Evolutionary conservation across 2,113 vertebrate species (phyloP), one percentile per base, ranked within the genome.

Genomic region (Lagopus leucura): DNA sequence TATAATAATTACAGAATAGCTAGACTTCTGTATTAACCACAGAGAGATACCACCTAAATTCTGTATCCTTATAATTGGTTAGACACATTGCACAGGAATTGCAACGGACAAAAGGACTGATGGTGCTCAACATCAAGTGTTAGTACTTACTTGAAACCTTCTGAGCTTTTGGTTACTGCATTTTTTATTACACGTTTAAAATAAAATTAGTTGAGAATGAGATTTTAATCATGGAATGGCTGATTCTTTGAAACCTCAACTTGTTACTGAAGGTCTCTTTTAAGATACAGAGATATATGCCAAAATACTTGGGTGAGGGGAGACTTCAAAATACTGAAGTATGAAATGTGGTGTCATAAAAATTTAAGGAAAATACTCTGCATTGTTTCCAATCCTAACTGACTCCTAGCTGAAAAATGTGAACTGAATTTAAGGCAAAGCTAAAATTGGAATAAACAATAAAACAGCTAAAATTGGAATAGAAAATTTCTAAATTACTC

Each of bases 1-100:
- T 90, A 69, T 9, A 80, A 74, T 80, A 86, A 95, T 96, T 96
- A 90, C 30, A 52, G 88, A 69, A 86, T 77, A 78, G 30, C 82
- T 90, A 94, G 65, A 58, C 79, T 72, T 81, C 54, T 42, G 42
- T 36, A 90, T 67, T 86, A 92, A 77, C 32, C 34, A 66, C 42
- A 69, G 52, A 91, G 74, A 43, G 58, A 73, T 8, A 57, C 15
- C 47, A 72, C 43, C 15, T n/a, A 45, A 67, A 91, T 61, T 77
- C 20, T 65, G 22, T 36, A 24, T 65, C 70, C 10, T 54, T 54
- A 32, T 61, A 72, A 60, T 48, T 28, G 32, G 36, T 91, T 71
- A 69, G 57, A 43, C n/a, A 55, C 2, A 25, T 57, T 3, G 11
- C 30, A 45, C 19, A 45, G 36, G 43, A 91, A 83, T 28, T 90